phyloP scores from a whole-genome alignment of 1,140 invertebrate species.

The Macrocentrus cingulum region DNA sequence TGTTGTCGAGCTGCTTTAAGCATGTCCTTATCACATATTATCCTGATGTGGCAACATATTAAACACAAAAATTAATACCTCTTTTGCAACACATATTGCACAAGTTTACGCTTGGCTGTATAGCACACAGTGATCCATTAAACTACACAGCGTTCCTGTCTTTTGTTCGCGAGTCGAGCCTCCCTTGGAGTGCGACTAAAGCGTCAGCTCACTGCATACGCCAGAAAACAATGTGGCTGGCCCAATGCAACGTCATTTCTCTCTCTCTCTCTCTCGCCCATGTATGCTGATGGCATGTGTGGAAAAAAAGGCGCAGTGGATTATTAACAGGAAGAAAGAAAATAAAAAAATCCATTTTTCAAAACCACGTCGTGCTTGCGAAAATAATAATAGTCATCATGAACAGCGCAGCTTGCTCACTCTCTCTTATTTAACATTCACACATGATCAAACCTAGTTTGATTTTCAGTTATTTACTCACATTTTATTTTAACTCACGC shows the following conservation, averaged over 20 bases:
- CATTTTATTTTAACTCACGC: constrained; percentile 3
- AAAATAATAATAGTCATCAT: no score
- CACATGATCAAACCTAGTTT: background rate
- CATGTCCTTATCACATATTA: background rate
- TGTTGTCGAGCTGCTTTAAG: no score
- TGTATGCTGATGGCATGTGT: background rate
- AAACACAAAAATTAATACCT: background rate
- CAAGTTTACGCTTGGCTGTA: background rate
- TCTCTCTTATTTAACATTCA: no score
- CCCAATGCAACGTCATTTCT: no score
- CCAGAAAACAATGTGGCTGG: constrained; percentile 5
- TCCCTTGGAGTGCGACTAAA: background rate
- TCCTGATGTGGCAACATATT: background rate
- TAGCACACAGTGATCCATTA: constrained; percentile 1
- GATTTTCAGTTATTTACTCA: background rate
- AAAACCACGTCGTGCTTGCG: no score
- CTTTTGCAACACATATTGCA: background rate
- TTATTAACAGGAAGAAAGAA: no score
- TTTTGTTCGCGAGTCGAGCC: background rate
- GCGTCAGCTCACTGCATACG: background rate
- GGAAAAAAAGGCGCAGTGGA: no score
- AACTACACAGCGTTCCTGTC: background rate
- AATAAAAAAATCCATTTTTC: no score
- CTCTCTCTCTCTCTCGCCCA: background rate
- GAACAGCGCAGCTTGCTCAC: no score